Conservation (phyloP, 2,797 vertebrate genomes). For the Hippocampus kuda region DNA sequence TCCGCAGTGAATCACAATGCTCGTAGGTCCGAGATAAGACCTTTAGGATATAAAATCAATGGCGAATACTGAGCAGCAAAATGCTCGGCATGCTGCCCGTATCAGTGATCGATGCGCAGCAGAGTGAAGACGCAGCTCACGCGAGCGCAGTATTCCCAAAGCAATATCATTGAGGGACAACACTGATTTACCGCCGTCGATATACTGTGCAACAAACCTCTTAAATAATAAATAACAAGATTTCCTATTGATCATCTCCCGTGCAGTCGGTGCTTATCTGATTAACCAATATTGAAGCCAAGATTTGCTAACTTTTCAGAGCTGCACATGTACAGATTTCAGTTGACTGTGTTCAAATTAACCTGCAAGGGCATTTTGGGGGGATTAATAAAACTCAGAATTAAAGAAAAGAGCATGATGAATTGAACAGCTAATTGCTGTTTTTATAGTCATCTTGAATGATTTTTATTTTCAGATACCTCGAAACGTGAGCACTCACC, state of each 20-base stretch:
- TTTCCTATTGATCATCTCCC: background rate
- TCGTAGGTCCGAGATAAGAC: background rate
- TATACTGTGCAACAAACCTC: slow-evolving; percentile 1
- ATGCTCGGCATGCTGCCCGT: slow-evolving; percentile 4
- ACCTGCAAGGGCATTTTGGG: background rate
- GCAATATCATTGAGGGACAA: slow-evolving; percentile 12
- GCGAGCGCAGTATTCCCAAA: slow-evolving; percentile 20
- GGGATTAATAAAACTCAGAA: background rate
- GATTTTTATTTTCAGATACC: background rate
- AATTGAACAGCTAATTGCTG: background rate
- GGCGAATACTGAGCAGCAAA: background rate
- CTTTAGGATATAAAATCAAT: background rate
- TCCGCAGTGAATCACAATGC: background rate
- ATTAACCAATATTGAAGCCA: background rate
- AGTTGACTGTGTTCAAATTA: background rate
- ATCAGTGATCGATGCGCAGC: slow-evolving; percentile 18
- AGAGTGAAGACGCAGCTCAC: slow-evolving; percentile 1
- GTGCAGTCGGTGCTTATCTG: background rate
- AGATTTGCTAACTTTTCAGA: background rate
- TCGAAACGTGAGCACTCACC: background rate
- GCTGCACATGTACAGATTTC: background rate
- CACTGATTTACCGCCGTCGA: slow-evolving; percentile 9
- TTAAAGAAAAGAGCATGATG: background rate
- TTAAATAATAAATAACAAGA: slow-evolving; percentile 13
- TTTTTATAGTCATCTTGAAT: no score